These are phyloP conservation scores for Orchesellides sinensis DNA, from an alignment of 2,888 invertebrate genomes.

Conservation along the genomic window DNA sequence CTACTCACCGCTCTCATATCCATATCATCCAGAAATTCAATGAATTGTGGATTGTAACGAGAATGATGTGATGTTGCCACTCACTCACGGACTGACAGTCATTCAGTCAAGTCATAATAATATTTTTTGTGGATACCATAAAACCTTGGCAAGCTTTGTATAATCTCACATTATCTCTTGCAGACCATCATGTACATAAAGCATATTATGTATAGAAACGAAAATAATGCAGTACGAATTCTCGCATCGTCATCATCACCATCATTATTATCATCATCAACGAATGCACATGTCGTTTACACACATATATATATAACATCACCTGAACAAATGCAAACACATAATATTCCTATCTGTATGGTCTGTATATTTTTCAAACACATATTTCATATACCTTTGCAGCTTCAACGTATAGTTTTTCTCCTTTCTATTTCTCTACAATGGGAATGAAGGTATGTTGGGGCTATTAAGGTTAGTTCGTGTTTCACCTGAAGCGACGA, in stretches of 20 bases:
- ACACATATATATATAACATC: slow-evolving; percentile 6
- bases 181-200: slow-evolving; percentile 10
- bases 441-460: slow-evolving; percentile 52
- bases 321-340: neutral
- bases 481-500: slow-evolving; percentile 66
- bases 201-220: neutral
- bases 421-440: slow-evolving; percentile 15
- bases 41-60: slow-evolving; percentile 24
- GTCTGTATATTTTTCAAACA: neutral
- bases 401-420: neutral
- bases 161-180: neutral
- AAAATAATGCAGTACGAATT: slow-evolving; percentile 44
- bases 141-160: neutral
- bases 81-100: slow-evolving; percentile 30
- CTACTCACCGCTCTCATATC: neutral
- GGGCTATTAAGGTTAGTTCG: slow-evolving; percentile 65
- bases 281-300: slow-evolving; percentile 52
- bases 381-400: neutral
- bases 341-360: too few species aligned
- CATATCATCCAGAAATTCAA: neutral
- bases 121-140: slow-evolving; percentile 30
- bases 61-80: slow-evolving; percentile 4
- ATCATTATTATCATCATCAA: slow-evolving; percentile 21
- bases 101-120: slow-evolving; percentile 50
- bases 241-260: slow-evolving; percentile 64